phyloP scores from a whole-genome alignment of 2,113 vertebrate species.

The Macquaria australasica region DNA sequence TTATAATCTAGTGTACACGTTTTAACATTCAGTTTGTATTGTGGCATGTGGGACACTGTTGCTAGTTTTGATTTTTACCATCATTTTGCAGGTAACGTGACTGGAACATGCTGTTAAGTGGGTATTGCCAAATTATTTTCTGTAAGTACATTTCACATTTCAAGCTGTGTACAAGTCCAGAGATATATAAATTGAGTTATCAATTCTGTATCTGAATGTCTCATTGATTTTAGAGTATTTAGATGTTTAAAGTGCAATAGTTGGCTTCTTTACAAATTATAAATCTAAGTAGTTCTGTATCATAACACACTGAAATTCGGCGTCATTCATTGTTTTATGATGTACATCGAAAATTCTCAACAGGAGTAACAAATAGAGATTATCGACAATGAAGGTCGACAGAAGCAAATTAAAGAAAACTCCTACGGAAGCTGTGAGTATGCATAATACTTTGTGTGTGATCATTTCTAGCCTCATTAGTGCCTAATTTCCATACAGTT shows the following conservation, averaged over 20 bases:
- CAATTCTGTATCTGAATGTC: not conserved
- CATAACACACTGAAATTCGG: not conserved
- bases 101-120: slow-evolving; percentile 84
- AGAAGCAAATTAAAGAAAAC: slow-evolving; percentile 97
- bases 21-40: not conserved
- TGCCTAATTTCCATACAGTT: not conserved
- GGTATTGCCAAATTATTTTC: slow-evolving; percentile 81
- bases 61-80: not conserved
- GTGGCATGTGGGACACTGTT: not conserved
- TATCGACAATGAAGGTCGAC: slow-evolving; percentile 95
- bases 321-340: not conserved
- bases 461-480: not conserved
- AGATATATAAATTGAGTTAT: no score
- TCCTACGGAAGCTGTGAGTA: slow-evolving; percentile 95
- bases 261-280: not conserved
- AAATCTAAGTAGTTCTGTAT: not conserved
- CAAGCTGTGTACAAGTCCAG: not conserved
- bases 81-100: slow-evolving; percentile 76
- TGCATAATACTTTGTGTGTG: not conserved
- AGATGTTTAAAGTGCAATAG: not conserved
- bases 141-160: slow-evolving; percentile 74
- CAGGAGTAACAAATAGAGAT: slow-evolving; percentile 85
- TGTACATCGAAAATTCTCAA: slow-evolving; percentile 35
- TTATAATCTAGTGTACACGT: not conserved
- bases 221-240: not conserved